A percentile compares a stretch with the other conserved stretches of the same genome.
These are phyloP conservation scores for Aradus depressus DNA, from an alignment of 2,888 invertebrate genomes.

Conservation along the genomic window DNA sequence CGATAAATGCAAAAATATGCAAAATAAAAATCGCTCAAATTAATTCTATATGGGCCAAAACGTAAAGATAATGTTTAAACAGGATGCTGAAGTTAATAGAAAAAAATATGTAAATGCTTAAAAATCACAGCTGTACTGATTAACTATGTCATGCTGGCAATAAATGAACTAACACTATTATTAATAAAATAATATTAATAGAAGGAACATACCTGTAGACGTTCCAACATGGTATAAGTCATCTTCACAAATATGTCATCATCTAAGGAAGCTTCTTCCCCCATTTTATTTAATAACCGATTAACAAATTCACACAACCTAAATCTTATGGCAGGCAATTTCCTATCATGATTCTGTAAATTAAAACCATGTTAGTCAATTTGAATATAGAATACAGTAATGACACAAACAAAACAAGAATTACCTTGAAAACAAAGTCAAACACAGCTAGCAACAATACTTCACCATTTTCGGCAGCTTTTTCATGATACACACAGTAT, in stretches of 20 bases:
- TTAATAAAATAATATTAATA: not conserved
- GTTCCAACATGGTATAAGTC: constrained; percentile 53
- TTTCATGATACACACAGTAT: constrained; percentile 51
- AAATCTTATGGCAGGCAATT: constrained; percentile 49
- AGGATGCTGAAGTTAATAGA: no score
- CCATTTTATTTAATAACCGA: constrained; percentile 59
- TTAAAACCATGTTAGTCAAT: not conserved
- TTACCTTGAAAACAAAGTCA: constrained; percentile 50
- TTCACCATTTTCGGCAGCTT: constrained; percentile 40
- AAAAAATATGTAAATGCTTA: no score
- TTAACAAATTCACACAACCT: constrained; percentile 68
- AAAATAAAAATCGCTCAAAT: no score
- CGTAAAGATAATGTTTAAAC: no score
- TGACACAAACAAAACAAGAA: constrained; percentile 29
- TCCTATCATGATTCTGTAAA: constrained; percentile 40
- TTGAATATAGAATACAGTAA: not conserved
- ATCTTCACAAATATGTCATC: constrained; percentile 64
- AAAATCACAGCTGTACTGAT: no score
- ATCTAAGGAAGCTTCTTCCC: constrained; percentile 63
- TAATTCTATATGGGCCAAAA: no score
- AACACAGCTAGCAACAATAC: constrained; percentile 47
- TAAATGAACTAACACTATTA: not conserved
- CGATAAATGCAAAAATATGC: no score
- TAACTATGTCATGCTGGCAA: no score
- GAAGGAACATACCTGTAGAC: constrained; percentile 41